Conservation (phyloP, 2,888 invertebrate genomes). For the Platerodrilus igneus region DNA sequence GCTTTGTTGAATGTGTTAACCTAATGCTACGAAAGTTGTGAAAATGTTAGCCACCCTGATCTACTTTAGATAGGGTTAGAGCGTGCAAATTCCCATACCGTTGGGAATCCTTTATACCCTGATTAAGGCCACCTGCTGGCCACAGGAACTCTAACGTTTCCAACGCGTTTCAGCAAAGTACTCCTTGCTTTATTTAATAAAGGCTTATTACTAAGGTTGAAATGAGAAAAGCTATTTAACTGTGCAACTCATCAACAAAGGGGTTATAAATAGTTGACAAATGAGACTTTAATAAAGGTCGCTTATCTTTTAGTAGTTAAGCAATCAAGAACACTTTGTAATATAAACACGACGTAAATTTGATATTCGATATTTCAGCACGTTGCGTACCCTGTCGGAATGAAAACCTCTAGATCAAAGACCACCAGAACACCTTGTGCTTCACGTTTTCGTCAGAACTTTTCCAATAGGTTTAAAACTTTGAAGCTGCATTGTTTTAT, state of each 20-base stretch:
- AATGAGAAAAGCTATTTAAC: no score
- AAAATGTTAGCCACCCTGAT: slow-evolving; percentile 27
- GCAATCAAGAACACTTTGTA: slow-evolving; percentile 16
- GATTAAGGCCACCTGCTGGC: slow-evolving; percentile 27
- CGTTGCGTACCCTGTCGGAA: slow-evolving; percentile 9
- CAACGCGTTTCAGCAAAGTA: slow-evolving; percentile 16
- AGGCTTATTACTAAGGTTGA: no score
- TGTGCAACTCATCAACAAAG: no score
- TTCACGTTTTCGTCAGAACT: slow-evolving; percentile 3
- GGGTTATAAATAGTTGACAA: slow-evolving; percentile 17
- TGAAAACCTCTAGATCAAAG: slow-evolving; percentile 13
- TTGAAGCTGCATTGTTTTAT: slow-evolving; percentile 8
- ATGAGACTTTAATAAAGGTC: slow-evolving; percentile 22
- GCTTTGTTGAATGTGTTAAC: no score
- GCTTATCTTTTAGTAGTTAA: slow-evolving; percentile 17
- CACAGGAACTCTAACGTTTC: slow-evolving; percentile 18
- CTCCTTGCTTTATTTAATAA: slow-evolving; percentile 20
- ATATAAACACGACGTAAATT: slow-evolving; percentile 17
- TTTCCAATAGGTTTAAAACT: slow-evolving; percentile 3
- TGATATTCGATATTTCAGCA: slow-evolving; percentile 14
- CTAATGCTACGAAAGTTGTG: no score
- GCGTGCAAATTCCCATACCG: slow-evolving; percentile 30
- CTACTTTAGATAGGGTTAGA: slow-evolving; percentile 30
- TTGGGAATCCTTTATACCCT: slow-evolving; percentile 28
- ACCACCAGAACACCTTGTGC: slow-evolving; percentile 10